Conservation (phyloP, 2,888 invertebrate species). For the Pristionchus mayeri region DNA sequence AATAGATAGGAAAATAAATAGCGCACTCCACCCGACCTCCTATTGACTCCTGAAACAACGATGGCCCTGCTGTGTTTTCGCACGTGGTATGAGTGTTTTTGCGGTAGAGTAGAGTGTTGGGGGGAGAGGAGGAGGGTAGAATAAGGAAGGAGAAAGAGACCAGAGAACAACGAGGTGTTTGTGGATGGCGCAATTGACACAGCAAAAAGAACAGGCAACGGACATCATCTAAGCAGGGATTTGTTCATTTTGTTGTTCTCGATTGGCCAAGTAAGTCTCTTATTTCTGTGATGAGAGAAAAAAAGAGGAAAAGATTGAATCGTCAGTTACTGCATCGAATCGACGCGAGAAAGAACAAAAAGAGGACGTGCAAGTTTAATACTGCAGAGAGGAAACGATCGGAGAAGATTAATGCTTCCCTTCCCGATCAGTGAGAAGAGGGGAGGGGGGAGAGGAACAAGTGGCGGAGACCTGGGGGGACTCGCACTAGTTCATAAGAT, state of each 20-base stretch:
- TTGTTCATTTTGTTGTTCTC: background rate
- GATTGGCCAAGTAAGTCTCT: background rate
- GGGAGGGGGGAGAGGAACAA: background rate
- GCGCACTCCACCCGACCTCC: too few relatives aligned
- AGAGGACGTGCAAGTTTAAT: conserved; percentile 8
- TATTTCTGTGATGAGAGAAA: background rate
- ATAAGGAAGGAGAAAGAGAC: background rate
- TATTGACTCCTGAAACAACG: background rate
- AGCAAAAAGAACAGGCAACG: too few relatives aligned
- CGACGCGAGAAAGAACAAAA: too few relatives aligned
- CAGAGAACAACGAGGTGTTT: background rate
- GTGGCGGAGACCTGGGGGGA: background rate
- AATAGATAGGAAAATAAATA: too few relatives aligned
- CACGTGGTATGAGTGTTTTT: conserved; percentile 3
- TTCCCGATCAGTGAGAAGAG: background rate
- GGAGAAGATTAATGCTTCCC: background rate
- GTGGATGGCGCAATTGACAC: background rate
- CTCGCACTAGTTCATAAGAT: background rate
- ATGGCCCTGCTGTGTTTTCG: background rate
- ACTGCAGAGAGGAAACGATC: conserved; percentile 1
- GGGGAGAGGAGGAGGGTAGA: background rate
- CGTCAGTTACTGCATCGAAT: too few relatives aligned
- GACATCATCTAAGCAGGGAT: background rate
- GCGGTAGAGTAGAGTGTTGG: background rate
- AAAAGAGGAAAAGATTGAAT: too few relatives aligned